These are phyloP conservation scores for Syrmaticus mikado DNA, from an alignment of 2,113 vertebrate species.

Conservation along the genomic window DNA sequence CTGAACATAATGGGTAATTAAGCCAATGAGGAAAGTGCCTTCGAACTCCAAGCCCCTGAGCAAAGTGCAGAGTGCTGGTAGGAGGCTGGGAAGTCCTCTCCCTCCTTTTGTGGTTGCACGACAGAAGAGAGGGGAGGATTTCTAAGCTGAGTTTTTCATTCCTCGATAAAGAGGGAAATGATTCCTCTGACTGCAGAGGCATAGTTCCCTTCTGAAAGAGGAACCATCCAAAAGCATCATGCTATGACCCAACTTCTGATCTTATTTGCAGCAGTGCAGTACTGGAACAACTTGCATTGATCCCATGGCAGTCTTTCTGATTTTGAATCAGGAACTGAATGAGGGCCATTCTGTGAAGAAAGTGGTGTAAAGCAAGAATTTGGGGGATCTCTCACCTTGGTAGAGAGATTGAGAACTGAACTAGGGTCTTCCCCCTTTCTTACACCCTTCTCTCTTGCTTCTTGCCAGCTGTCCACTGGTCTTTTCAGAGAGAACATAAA, in stretches of 20 bases:
- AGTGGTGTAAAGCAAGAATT: neutral
- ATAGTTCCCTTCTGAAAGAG: constrained; percentile 11
- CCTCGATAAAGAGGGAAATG: neutral
- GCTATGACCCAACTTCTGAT: neutral
- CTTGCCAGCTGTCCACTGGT: neutral
- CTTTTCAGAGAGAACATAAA: constrained; percentile 1
- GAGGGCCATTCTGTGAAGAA: neutral
- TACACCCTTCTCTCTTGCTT: neutral
- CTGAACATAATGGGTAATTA: neutral
- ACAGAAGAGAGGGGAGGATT: neutral
- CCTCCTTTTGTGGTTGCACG: neutral
- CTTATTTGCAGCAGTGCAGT: neutral
- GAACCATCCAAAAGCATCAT: neutral
- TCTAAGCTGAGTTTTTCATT: neutral
- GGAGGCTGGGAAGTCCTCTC: neutral
- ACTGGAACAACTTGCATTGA: accelerated
- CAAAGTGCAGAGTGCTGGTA: neutral
- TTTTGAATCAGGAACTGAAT: neutral
- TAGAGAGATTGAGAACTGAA: neutral
- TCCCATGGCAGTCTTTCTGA: neutral
- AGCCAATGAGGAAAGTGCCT: neutral
- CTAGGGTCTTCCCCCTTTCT: neutral
- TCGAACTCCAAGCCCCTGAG: neutral
- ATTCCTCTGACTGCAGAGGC: neutral
- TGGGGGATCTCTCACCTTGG: neutral